Base-by-base conservation (phyloP, 2,888 invertebrate genomes). In the Brachypalpus laphriformis region DNA sequence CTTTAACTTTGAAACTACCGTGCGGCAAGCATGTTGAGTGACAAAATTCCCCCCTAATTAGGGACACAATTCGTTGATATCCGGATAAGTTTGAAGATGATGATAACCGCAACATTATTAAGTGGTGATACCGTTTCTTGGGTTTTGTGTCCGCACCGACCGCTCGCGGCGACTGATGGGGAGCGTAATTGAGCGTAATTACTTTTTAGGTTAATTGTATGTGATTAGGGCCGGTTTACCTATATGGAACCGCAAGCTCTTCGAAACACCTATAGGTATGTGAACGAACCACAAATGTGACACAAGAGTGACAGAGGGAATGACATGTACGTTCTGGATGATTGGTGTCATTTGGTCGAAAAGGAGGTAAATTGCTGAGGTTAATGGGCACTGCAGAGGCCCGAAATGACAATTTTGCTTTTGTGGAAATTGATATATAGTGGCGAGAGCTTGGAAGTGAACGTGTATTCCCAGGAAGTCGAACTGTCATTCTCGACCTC, bases 211-310 rank as follows among this genome's bases (percentile, higher is more conserved):
- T 66, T 76, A 76, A 85, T 85, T 85, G 81, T 72, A 85, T 81
- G 81, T 85, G 85, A 81, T 85, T 76, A 85, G 66, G 51, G 51
- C 49, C 42, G 51, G 40, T 31, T 31, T 51, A 51, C 49, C 28
- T 37, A 49, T 51, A 51, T 18, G 40, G 47, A 57, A 83, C 82
- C 82, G 31, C 82, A 83, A 82, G 54, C 22, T 54, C 54, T 28
- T 65, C 57, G 28, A 61, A 63, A 45, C 82, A 65, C 70, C 56
- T 54, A 47, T 45, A 65, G 20, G 47, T 47, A 47, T 22, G 51
- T 9, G 45, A 71, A 66, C 25, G 66, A 74, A 85, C 85, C 85
- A 45, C 85, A 85, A 85, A 85, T 85, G 81, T 81, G 76, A 85
- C 85, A 81, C 70, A 71, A 81, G 76, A 76, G 66, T 85, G 85